phyloP scores from a whole-genome alignment of 2,888 invertebrate species.

The Dilophus febrilis region DNA sequence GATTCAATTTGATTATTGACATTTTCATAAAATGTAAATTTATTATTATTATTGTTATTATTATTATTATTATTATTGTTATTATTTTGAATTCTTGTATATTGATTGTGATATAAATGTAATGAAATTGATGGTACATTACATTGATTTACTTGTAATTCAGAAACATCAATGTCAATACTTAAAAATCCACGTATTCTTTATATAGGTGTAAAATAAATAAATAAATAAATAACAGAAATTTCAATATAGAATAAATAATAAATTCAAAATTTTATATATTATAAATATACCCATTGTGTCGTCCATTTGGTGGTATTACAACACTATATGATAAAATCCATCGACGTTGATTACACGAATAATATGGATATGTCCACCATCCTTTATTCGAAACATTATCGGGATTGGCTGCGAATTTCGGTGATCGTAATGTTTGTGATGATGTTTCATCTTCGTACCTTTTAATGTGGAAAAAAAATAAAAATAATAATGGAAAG shows the following conservation, averaged over 20 bases:
- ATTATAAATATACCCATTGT: conserved; percentile 29
- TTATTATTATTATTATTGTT: neutral
- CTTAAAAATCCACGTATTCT: conserved; percentile 42
- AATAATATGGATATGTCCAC: conserved; percentile 84
- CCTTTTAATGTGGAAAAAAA: conserved; percentile 26
- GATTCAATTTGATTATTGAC: conserved; percentile 49
- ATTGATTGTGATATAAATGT: conserved; percentile 4
- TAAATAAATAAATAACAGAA: neutral
- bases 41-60: conserved; percentile 2
- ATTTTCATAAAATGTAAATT: conserved; percentile 8
- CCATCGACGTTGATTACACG: conserved; percentile 64
- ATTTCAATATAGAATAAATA: neutral
- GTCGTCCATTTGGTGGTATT: conserved; percentile 36
- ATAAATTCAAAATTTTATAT: neutral
- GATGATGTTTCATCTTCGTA: conserved; percentile 38
- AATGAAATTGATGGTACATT: conserved; percentile 33
- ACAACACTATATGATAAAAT: conserved; percentile 68
- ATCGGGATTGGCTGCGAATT: conserved; percentile 43
- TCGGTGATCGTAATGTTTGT: conserved; percentile 39
- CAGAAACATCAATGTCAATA: conserved; percentile 65
- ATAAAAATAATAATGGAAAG: neutral
- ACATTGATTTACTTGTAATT: conserved; percentile 74
- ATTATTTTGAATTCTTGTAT: conserved; percentile 1
- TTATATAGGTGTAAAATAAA: too few species aligned
- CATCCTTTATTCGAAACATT: conserved; percentile 50